These are phyloP conservation scores for Periophthalmodon schlosseri DNA, from an alignment of 2,113 vertebrate species.

Conservation along the genomic window DNA sequence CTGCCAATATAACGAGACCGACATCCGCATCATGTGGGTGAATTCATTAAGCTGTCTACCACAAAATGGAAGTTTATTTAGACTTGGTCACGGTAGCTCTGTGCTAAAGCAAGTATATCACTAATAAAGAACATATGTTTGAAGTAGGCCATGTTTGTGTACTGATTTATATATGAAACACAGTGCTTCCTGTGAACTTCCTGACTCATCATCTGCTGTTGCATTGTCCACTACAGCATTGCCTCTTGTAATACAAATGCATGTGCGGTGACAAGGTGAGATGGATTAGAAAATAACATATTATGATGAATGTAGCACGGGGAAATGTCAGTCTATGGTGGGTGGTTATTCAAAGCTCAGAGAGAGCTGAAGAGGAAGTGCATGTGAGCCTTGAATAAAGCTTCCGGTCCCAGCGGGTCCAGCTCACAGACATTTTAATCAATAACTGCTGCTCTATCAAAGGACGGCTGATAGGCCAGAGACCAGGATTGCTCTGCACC, in stretches of 20 bases:
- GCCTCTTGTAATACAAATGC: neutral
- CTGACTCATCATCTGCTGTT: neutral
- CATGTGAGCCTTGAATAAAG: conserved; percentile 69
- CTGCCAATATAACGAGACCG: conserved; percentile 42
- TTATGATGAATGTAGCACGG: conserved; percentile 29
- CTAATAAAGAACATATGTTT: conserved; percentile 10
- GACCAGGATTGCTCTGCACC: conserved; percentile 73
- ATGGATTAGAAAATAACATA: conserved; percentile 17
- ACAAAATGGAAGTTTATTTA: conserved; percentile 23
- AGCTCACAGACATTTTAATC: conserved; percentile 77
- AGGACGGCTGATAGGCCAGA: conserved; percentile 71
- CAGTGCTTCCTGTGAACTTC: conserved; percentile 9
- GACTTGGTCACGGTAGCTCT: conserved; percentile 12
- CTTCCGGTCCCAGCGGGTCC: conserved; percentile 69
- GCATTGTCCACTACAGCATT: neutral
- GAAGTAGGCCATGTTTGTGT: neutral
- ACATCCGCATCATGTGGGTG: conserved; percentile 26
- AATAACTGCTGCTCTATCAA: conserved; percentile 76
- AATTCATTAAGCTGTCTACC: conserved; percentile 35
- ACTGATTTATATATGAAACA: neutral
- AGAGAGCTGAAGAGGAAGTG: conserved; percentile 55
- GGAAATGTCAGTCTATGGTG: conserved; percentile 38
- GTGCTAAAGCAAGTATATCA: conserved; percentile 17
- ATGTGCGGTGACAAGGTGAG: conserved; percentile 11
- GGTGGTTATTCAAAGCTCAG: conserved; percentile 42